phyloP scores from a whole-genome alignment of 2,888 invertebrate species.

The Meandrusa payeni region DNA sequence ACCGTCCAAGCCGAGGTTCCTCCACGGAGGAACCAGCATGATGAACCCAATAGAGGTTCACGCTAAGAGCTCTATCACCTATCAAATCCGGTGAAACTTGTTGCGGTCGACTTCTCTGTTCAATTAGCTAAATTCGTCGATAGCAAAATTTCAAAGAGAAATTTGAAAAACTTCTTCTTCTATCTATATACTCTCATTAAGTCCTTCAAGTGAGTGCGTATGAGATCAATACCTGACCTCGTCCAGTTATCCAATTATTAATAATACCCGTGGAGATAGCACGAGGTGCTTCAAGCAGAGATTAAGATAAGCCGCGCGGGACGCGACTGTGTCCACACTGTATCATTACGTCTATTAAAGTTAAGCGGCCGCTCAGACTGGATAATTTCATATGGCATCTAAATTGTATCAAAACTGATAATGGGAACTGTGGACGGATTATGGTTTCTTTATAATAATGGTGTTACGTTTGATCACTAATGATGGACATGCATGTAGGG shows the following conservation, averaged over 20 bases:
- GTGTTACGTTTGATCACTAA: conserved; percentile 1
- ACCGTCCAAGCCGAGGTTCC: no score
- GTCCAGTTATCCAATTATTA: conserved; percentile 71
- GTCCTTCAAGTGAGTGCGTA: no score
- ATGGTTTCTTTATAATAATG: conserved; percentile 50
- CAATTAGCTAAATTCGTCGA: no score
- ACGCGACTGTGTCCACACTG: conserved; percentile 49
- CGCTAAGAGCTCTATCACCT: no score
- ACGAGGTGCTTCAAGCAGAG: conserved; percentile 64
- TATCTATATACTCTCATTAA: no score
- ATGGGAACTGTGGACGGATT: conserved; percentile 52
- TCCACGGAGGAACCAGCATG: no score
- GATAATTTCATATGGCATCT: conserved; percentile 60
- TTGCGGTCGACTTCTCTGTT: no score
- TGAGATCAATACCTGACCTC: conserved; percentile 60
- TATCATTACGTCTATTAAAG: conserved; percentile 67
- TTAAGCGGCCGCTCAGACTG: conserved; percentile 47
- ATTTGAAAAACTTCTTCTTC: no score
- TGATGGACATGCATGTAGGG: neutral
- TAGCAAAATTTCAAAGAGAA: no score
- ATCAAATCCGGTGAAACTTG: no score
- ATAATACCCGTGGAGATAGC: conserved; percentile 64
- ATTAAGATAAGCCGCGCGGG: conserved; percentile 63
- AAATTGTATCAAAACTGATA: conserved; percentile 68
- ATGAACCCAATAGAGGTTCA: no score